Evolutionary conservation across 2,888 invertebrate genomes (phyloP).

Genomic region (Autographa pulchrina): DNA sequence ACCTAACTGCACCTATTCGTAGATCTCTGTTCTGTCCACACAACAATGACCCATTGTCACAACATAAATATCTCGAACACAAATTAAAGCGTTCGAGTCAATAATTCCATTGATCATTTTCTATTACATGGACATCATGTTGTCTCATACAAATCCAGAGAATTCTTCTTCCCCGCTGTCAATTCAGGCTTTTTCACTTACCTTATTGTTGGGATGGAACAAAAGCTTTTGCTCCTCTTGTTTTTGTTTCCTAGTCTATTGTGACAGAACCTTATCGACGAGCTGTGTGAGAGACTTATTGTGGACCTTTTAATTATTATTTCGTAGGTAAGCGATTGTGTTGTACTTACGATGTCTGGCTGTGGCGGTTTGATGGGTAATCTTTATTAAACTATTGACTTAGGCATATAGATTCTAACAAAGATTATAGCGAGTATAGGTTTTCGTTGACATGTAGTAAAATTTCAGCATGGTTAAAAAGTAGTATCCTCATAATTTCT

Average conservation of each 20-base stretch:
- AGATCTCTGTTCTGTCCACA: not conserved
- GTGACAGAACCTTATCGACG: constrained; percentile 75
- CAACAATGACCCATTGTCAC: not conserved
- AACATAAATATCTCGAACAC: not conserved
- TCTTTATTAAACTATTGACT: constrained; percentile 6
- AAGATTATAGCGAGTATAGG: not conserved
- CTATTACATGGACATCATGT: constrained; percentile 43
- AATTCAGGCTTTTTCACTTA: constrained; percentile 79
- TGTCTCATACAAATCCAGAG: constrained; percentile 62
- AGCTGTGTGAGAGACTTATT: constrained; percentile 61
- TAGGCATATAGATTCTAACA: not conserved
- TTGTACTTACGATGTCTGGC: constrained; percentile 26
- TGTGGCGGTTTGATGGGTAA: constrained; percentile 24
- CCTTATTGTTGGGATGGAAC: constrained; percentile 77
- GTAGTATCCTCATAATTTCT: too few relatives aligned
- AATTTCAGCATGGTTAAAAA: not conserved
- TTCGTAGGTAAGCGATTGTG: constrained; percentile 42
- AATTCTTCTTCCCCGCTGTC: constrained; percentile 66
- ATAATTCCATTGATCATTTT: constrained; percentile 41
- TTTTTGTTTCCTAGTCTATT: constrained; percentile 78
- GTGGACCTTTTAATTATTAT: constrained; percentile 58
- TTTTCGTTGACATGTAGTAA: not conserved
- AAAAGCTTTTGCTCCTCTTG: constrained; percentile 73
- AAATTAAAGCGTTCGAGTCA: constrained; percentile 19
- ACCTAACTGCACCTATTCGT: not conserved